Conservation (phyloP, 2,888 invertebrate species). For the Melipona beecheii region DNA sequence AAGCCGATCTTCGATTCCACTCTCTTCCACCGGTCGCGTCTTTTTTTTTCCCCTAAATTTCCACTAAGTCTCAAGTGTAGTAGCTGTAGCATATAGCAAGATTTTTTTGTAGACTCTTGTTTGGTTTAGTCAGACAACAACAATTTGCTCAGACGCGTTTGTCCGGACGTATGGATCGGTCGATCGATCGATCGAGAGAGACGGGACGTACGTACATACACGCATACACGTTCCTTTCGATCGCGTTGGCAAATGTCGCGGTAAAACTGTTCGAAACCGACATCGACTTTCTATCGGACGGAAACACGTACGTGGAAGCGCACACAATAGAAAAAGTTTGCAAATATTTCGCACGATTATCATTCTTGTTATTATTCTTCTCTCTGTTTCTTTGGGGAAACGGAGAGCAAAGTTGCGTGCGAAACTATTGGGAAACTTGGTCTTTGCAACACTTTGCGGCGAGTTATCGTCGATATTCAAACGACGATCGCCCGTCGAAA, state of each 20-base stretch:
- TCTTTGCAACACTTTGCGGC: no score
- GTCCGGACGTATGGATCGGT: background rate
- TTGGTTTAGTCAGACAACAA: no score
- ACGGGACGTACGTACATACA: background rate
- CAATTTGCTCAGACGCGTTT: background rate
- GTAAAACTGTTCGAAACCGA: conserved; percentile 17
- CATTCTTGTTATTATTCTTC: background rate
- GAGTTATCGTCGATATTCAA: no score
- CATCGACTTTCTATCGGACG: conserved; percentile 50
- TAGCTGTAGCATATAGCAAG: no score
- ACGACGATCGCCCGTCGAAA: no score
- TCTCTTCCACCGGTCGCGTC: background rate
- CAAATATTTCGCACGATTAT: background rate
- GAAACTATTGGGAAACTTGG: no score
- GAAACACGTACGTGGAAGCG: conserved; percentile 9
- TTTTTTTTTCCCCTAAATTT: no score
- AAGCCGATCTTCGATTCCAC: background rate
- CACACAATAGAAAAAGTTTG: background rate
- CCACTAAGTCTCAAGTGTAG: no score
- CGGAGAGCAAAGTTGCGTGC: background rate
- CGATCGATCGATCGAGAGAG: conserved; percentile 6
- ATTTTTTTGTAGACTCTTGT: background rate
- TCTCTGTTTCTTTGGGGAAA: background rate
- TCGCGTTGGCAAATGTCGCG: conserved; percentile 56
- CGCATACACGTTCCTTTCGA: conserved; percentile 43